Percentiles rank a stretch among this genome's conserved stretches.
These are phyloP conservation scores for Darevskia mixta DNA, from an alignment of 2,797 vertebrate genomes.

Conservation along the genomic window DNA sequence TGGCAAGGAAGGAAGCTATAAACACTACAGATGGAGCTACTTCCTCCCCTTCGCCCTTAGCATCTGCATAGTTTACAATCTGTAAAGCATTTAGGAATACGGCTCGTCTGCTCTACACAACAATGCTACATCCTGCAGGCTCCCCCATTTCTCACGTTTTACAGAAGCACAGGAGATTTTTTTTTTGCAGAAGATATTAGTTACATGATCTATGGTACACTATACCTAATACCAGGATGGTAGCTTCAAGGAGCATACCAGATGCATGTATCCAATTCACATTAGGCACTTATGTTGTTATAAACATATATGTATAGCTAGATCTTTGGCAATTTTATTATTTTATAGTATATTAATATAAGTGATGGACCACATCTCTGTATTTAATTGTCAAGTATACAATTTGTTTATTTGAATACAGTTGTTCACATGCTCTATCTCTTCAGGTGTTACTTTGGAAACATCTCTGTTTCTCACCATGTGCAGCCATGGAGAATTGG, in stretches of 20 bases:
- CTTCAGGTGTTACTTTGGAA: not conserved
- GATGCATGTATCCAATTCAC: not conserved
- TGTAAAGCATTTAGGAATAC: not conserved
- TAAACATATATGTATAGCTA: not conserved
- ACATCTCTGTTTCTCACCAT: not conserved
- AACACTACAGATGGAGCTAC: not conserved
- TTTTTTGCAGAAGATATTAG: not conserved
- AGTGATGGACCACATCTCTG: not conserved
- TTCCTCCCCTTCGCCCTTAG: not conserved
- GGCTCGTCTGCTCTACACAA: not conserved
- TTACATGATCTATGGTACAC: no score
- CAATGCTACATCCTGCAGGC: not conserved
- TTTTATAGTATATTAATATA: not conserved
- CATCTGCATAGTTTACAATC: not conserved
- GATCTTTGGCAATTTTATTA: not conserved
- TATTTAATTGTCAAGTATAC: not conserved
- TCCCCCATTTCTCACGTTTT: not conserved
- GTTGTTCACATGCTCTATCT: not conserved
- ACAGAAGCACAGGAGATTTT: no score
- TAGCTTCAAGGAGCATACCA: not conserved
- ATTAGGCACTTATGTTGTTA: not conserved
- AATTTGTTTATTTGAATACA: not conserved
- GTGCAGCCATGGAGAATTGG: not conserved
- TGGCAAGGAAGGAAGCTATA: slow-evolving; percentile 20
- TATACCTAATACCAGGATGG: not conserved